Evolutionary conservation across 2,113 vertebrate genomes (phyloP).

Genomic region (Coryphaenoides rupestris): DNA sequence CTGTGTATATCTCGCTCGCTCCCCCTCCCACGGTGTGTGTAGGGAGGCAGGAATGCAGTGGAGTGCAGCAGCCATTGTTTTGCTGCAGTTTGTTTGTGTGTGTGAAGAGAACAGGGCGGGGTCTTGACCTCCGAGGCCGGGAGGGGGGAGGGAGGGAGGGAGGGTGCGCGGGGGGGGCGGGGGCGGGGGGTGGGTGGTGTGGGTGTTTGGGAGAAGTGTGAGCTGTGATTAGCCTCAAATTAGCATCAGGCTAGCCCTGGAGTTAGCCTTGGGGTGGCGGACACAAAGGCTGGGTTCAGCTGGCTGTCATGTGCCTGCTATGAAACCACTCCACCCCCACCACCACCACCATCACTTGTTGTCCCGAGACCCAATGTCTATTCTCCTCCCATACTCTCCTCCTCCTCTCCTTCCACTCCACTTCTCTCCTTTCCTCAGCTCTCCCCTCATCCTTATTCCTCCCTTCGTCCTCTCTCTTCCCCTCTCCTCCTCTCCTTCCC

Average conservation of each 20-base stretch:
- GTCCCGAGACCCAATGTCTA: too few relatives aligned
- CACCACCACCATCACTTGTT: too few relatives aligned
- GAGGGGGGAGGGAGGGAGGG: background rate
- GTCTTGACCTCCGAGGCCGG: constrained; percentile 57
- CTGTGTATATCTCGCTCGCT: background rate
- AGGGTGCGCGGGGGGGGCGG: background rate
- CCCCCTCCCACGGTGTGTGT: constrained; percentile 30
- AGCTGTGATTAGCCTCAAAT: constrained; percentile 34
- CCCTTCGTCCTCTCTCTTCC: background rate
- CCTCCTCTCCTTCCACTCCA: background rate
- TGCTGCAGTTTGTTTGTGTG: constrained; percentile 58
- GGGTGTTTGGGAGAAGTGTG: constrained; percentile 50
- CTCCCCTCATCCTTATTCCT: background rate
- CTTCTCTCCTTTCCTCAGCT: background rate
- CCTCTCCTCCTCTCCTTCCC: background rate
- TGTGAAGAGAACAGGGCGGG: constrained; percentile 38
- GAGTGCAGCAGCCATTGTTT: constrained; percentile 56
- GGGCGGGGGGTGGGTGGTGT: background rate
- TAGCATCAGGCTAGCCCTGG: background rate
- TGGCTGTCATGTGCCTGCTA: constrained; percentile 11
- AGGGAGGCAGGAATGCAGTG: constrained; percentile 36
- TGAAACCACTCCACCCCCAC: background rate
- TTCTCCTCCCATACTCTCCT: too few relatives aligned
- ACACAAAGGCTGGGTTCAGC: constrained; percentile 19
- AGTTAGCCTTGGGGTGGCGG: constrained; percentile 6